Conservation (phyloP, 1,140 invertebrate species). For the Nymphalis io region DNA sequence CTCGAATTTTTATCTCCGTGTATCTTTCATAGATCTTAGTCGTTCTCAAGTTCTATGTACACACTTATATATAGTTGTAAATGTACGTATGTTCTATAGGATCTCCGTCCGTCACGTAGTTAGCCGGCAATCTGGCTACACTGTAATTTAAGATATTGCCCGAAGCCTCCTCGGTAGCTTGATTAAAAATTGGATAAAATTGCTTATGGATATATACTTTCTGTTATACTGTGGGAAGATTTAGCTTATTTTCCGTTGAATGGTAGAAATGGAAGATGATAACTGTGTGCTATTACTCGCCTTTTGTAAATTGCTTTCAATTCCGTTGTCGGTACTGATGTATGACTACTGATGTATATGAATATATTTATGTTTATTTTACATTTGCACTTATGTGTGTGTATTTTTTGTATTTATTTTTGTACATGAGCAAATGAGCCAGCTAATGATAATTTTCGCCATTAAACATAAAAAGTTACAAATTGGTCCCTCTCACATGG, state of each 20-base stretch:
- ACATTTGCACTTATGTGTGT: no score
- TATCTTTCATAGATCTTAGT: no score
- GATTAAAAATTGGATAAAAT: slow-evolving; percentile 72
- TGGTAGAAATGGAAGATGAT: slow-evolving; percentile 5
- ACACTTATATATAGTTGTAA: not conserved
- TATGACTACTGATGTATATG: not conserved
- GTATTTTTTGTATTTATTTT: no score
- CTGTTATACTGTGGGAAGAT: slow-evolving; percentile 34
- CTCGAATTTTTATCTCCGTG: no score
- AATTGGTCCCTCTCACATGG: no score
- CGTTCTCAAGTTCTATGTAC: not conserved
- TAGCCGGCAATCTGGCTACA: slow-evolving; percentile 57
- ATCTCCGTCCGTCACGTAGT: slow-evolving; percentile 49
- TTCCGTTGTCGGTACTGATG: not conserved
- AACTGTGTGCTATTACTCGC: not conserved
- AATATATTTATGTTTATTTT: not conserved
- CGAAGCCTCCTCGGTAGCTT: slow-evolving; percentile 57
- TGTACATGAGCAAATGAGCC: no score
- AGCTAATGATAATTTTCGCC: no score
- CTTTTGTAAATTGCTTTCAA: slow-evolving; percentile 15
- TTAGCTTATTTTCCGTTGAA: slow-evolving; percentile 20
- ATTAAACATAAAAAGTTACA: no score
- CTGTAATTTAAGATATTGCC: slow-evolving; percentile 72
- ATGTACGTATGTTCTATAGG: slow-evolving; percentile 12
- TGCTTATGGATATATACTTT: slow-evolving; percentile 45